Evolutionary conservation across 2,888 invertebrate species (phyloP), one percentile per base, ranked within the genome.

Genomic region (Sarcophaga subvicina): DNA sequence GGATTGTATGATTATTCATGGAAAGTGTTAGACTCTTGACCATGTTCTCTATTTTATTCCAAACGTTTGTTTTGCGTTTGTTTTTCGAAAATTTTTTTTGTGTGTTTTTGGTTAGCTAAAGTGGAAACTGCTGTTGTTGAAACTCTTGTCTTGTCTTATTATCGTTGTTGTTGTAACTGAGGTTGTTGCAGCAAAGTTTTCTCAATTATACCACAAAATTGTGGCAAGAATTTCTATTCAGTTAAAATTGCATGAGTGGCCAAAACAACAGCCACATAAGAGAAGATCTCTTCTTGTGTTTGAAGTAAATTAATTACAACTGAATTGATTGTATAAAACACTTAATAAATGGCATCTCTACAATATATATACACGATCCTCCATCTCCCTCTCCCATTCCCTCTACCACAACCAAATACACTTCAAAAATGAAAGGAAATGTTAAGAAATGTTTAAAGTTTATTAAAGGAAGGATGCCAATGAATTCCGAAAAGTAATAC

Each of bases 141-240:
- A 22, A 17, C 72, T 25, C 54, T 54, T 54, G 54, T 54, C 17
- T 54, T 54, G 17, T 54, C 17, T 54, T 54, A 6, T 45, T 66
- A 5, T 8, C 12, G 4, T 12, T 49, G 4, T 37, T 71, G 66
- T n/a, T 67, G 60, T 17, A 73, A 45, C 10, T 67, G 47, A 17
- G 20, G 67, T 66, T 63, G 17, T 70, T 70, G 20, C 17, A 37
- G 54, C 49, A 60, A 69, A 71, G 6, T 73, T 70, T 75, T 79
- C 66, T 79, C 69, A 86, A 86, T 86, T 83, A 76, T 80, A 14
- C 54, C 37, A 83, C 67, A 86, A 80, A 77, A 72, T 63, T 77
- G 80, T 85, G 63, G 66, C 62, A 76, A 63, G 37, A 49, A 72
- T 76, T 78, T 85, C 49, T 62, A 64, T 63, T 69, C 59, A 63